These are phyloP conservation scores for Habropoda laboriosa DNA, from an alignment of 1,140 invertebrate species.

Conservation along the genomic window DNA sequence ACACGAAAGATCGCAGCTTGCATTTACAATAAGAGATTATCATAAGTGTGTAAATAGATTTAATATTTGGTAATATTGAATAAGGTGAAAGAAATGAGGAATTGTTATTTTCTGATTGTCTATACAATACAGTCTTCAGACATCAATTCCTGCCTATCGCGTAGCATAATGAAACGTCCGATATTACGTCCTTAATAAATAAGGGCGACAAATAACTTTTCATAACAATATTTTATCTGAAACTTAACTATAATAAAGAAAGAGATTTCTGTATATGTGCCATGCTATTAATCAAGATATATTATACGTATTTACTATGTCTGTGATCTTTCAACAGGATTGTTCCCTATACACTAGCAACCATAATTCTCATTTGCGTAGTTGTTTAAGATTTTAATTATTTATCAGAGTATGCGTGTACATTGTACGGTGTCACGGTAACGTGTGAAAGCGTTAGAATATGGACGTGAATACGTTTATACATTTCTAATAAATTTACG, in stretches of 20 bases:
- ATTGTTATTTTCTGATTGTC: conserved; percentile 52
- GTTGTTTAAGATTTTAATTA: conserved; percentile 46
- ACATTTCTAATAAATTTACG: conserved; percentile 68
- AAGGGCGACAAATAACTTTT: conserved; percentile 42
- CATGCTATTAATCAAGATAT: conserved; percentile 36
- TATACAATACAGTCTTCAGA: conserved; percentile 8
- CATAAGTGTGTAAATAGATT: conserved; percentile 54
- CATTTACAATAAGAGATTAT: conserved; percentile 4
- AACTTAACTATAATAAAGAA: conserved; percentile 22
- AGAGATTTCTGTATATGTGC: conserved; percentile 27
- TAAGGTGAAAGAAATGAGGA: conserved; percentile 13
- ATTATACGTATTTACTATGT: conserved; percentile 38
- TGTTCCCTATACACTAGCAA: conserved; percentile 33
- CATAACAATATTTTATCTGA: conserved; percentile 55
- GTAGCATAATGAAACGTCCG: conserved; percentile 37
- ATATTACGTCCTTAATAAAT: conserved; percentile 29
- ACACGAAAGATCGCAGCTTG: conserved; percentile 2
- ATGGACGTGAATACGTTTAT: conserved; percentile 59
- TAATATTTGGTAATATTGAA: conserved; percentile 12
- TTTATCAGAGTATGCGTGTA: conserved; percentile 44
- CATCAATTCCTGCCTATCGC: conserved; percentile 48
- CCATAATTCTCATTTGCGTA: conserved; percentile 28
- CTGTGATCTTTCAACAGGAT: conserved; percentile 52
- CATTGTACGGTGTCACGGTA: not conserved
- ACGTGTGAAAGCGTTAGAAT: conserved; percentile 27